A percentile compares a stretch with the other conserved stretches of the same genome.
These are phyloP conservation scores for Panonychus citri DNA, from an alignment of 1,140 invertebrate genomes.

Conservation along the genomic window DNA sequence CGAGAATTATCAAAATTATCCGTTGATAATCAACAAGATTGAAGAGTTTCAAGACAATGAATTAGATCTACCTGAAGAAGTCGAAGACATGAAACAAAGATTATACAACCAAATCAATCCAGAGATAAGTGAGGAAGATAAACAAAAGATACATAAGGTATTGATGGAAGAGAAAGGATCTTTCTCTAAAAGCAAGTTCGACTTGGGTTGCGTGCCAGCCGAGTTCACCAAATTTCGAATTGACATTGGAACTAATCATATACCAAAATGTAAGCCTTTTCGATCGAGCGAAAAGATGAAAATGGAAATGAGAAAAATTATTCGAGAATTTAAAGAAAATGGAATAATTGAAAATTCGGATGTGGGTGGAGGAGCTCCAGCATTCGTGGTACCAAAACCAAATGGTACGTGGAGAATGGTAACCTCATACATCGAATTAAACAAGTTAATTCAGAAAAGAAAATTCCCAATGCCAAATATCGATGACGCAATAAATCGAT, in stretches of 20 bases:
- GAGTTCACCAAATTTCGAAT: not conserved
- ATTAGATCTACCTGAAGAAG: no score
- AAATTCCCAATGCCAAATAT: conserved; percentile 15
- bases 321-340: not conserved
- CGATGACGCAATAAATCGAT: conserved; percentile 5
- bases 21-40: no score
- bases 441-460: not conserved
- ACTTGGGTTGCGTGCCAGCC: not conserved
- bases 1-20: no score
- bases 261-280: not conserved
- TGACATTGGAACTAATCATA: not conserved
- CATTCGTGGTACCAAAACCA: not conserved
- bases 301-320: not conserved
- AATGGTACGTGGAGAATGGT: not conserved
- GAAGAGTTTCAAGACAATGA: no score
- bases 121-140: not conserved
- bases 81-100: not conserved
- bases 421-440: not conserved
- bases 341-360: not conserved
- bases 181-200: not conserved
- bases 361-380: not conserved
- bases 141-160: not conserved
- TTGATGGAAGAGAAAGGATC: not conserved
- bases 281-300: not conserved
- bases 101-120: not conserved